Evolutionary conservation across 2,888 invertebrate species (phyloP), one percentile per base, ranked within the genome.

Genomic region (Baccha elongata): DNA sequence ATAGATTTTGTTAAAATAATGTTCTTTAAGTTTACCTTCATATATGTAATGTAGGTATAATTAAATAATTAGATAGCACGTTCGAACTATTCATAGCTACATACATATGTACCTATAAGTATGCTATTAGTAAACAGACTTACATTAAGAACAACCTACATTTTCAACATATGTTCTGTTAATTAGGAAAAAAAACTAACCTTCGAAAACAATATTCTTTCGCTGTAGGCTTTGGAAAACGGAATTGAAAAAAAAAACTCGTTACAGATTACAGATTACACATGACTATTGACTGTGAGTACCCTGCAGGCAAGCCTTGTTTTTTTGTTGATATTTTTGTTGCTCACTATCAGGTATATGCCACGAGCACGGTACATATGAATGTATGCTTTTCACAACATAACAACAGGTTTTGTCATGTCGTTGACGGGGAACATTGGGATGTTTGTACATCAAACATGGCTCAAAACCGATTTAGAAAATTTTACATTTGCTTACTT

Each of bases 121-220:
- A n/a, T n/a, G n/a, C n/a, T n/a, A n/a, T n/a, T n/a, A n/a, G n/a
- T n/a, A n/a, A n/a, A n/a, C n/a, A n/a, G n/a, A n/a, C n/a, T n/a
- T n/a, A n/a, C n/a, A n/a, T n/a, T n/a, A n/a, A n/a, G n/a, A n/a
- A n/a, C 11, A 3, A 1, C 35, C 35, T 35, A 35, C 35, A 11
- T 32, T 10, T 52, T 19, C n/a, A 11, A n/a, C 21, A 21, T 40
- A 26, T 65, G 50, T 65, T 48, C 46, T 46, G 37, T 64, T 55
- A 40, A 64, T 37, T 73, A 29, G 44, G 37, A 46, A 37, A 26
- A 26, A 26, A 6, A 26, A 26, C 3, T 42, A 64, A 64, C 72
- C 72, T 72, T 72, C 64, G 46, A 68, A 37, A 19, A 19, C 44
- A 69, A 46, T 64, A 8, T 65, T 35, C 55, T 48, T 46, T 35